Conservation (phyloP, 2,888 invertebrate genomes). For the Dermolepida albohirtum region DNA sequence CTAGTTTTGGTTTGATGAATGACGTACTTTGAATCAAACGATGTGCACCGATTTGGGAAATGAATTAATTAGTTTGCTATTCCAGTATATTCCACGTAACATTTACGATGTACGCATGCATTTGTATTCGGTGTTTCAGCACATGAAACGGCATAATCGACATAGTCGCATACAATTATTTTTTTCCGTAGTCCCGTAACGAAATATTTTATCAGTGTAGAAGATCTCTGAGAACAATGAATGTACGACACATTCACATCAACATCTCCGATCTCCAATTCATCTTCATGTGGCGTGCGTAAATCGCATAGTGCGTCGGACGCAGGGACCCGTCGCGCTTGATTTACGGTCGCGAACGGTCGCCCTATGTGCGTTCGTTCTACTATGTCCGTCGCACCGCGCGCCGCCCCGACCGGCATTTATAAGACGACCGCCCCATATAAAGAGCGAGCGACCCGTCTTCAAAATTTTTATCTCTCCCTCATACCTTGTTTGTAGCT, state of each 20-base stretch:
- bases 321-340: slow-evolving; percentile 39
- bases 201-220: slow-evolving; percentile 34
- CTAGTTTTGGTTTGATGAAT: too few relatives aligned
- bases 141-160: neutral
- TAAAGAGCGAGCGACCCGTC: slow-evolving; percentile 61
- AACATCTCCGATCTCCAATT: slow-evolving; percentile 41
- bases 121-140: neutral
- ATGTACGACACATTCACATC: slow-evolving; percentile 35
- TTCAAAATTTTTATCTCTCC: slow-evolving; percentile 66
- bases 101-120: too few relatives aligned
- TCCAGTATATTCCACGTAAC: too few relatives aligned
- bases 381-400: neutral
- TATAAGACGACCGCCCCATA: slow-evolving; percentile 52
- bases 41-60: too few relatives aligned
- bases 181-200: slow-evolving; percentile 20
- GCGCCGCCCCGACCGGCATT: slow-evolving; percentile 52
- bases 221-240: slow-evolving; percentile 25
- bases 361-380: slow-evolving; percentile 4
- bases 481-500: slow-evolving; percentile 65
- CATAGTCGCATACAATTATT: neutral
- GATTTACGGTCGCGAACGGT: slow-evolving; percentile 15
- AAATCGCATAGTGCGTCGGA: slow-evolving; percentile 42
- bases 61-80: too few relatives aligned
- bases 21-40: too few relatives aligned
- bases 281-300: slow-evolving; percentile 49